These are phyloP conservation scores for Galerucella nymphaeae DNA, from an alignment of 2,888 invertebrate genomes.

Conservation along the genomic window DNA sequence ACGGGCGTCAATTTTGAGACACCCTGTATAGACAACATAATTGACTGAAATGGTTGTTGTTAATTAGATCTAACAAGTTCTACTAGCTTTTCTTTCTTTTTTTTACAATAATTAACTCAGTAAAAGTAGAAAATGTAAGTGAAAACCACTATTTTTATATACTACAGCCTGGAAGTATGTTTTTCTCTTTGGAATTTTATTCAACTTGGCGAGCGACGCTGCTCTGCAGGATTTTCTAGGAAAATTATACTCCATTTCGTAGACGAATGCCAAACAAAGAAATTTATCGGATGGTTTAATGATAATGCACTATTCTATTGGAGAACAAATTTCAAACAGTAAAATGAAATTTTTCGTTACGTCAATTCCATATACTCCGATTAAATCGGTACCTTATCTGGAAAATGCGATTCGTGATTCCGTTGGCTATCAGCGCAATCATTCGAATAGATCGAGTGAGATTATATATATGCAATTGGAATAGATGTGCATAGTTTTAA, in stretches of 20 bases:
- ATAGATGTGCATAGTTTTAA: background rate
- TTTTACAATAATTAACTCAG: too few relatives aligned
- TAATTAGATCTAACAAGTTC: too few relatives aligned
- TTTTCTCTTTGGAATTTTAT: background rate
- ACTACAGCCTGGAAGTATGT: background rate
- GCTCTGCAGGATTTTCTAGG: background rate
- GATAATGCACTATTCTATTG: slow-evolving; percentile 42
- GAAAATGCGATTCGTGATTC: slow-evolving; percentile 35
- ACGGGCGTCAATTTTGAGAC: too few relatives aligned
- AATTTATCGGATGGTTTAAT: slow-evolving; percentile 42
- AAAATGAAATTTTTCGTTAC: slow-evolving; percentile 48
- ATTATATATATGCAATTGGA: background rate
- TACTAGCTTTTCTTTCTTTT: too few relatives aligned
- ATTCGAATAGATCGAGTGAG: slow-evolving; percentile 19
- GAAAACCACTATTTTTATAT: too few relatives aligned
- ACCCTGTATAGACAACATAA: too few relatives aligned
- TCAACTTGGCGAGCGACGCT: background rate
- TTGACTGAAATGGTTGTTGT: too few relatives aligned
- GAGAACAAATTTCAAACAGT: slow-evolving; percentile 40
- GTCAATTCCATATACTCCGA: slow-evolving; percentile 51
- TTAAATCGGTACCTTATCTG: slow-evolving; percentile 46
- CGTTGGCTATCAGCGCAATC: slow-evolving; percentile 27
- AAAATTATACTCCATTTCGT: background rate
- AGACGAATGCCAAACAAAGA: slow-evolving; percentile 6
- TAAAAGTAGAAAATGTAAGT: too few relatives aligned